phyloP scores from a whole-genome alignment of 2,888 invertebrate genomes.

The Agrochola lota region DNA sequence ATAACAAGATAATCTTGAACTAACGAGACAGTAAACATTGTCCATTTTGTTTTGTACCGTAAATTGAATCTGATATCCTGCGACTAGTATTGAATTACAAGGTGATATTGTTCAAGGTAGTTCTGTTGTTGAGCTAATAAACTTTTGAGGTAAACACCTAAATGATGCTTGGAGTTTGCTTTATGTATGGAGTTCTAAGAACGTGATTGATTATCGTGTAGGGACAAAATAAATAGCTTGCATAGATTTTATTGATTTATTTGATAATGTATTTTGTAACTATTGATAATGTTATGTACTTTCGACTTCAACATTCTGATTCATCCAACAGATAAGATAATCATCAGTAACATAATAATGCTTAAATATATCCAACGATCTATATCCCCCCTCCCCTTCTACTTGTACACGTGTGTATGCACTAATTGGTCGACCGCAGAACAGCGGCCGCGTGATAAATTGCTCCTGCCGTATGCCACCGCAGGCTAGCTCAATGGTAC shows the following conservation, averaged over 20 bases:
- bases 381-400: background rate
- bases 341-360: constrained; percentile 1
- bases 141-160: constrained; percentile 30
- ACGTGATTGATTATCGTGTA: constrained; percentile 6
- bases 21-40: constrained; percentile 31
- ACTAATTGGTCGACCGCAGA: constrained; percentile 69
- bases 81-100: constrained; percentile 34
- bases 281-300: no score
- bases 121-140: constrained; percentile 24
- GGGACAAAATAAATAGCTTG: background rate
- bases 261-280: background rate
- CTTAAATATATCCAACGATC: background rate
- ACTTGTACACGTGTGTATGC: constrained; percentile 39
- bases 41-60: constrained; percentile 19
- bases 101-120: constrained; percentile 14
- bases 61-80: constrained; percentile 43
- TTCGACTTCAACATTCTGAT: no score
- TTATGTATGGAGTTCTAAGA: constrained; percentile 3
- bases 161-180: constrained; percentile 19
- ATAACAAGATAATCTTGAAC: constrained; percentile 15
- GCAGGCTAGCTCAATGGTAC: constrained; percentile 52
- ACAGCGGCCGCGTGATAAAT: constrained; percentile 63
- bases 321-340: no score
- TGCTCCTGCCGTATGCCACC: constrained; percentile 56
- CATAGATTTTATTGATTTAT: background rate